Percentiles rank a stretch among this genome's conserved stretches.
Evolutionary conservation across 1,140 invertebrate genomes (phyloP).

Genomic region (Campodea augens): DNA sequence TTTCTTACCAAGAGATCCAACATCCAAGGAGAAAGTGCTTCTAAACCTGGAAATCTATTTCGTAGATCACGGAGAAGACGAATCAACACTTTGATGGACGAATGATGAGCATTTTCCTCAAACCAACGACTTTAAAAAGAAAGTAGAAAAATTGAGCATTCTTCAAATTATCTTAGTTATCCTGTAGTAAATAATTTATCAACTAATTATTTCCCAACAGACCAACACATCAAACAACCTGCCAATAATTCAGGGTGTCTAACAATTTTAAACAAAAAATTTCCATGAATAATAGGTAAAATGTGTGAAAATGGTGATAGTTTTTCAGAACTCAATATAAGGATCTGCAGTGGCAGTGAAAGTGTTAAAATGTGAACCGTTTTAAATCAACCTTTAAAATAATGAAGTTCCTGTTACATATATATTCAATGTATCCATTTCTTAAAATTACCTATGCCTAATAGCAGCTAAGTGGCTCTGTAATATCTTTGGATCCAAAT

Average conservation of each 20-base stretch:
- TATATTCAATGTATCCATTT: too few relatives aligned
- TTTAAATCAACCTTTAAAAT: too few relatives aligned
- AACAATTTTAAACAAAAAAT: too few relatives aligned
- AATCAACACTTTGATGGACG: conserved; percentile 89
- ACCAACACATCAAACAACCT: neutral
- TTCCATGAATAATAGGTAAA: too few relatives aligned
- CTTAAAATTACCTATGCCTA: conserved; percentile 45
- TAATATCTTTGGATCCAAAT: conserved; percentile 68
- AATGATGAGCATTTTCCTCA: conserved; percentile 94
- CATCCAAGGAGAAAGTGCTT: conserved; percentile 88
- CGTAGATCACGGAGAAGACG: conserved; percentile 76
- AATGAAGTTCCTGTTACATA: too few relatives aligned
- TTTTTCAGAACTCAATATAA: too few relatives aligned
- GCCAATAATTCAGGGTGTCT: too few relatives aligned
- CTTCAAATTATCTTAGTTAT: neutral
- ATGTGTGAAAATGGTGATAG: too few relatives aligned
- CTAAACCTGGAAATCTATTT: conserved; percentile 70
- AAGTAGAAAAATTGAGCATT: neutral
- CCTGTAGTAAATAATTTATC: too few relatives aligned
- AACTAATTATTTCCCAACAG: conserved; percentile 3
- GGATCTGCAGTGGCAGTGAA: too few relatives aligned
- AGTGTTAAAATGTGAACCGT: too few relatives aligned
- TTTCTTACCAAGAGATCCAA: conserved; percentile 68
- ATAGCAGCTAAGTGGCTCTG: conserved; percentile 81
- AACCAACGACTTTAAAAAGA: conserved; percentile 63